These are phyloP conservation scores for Melanotaenia duboulayi DNA, from an alignment of 2,113 vertebrate species.

Conservation along the genomic window DNA sequence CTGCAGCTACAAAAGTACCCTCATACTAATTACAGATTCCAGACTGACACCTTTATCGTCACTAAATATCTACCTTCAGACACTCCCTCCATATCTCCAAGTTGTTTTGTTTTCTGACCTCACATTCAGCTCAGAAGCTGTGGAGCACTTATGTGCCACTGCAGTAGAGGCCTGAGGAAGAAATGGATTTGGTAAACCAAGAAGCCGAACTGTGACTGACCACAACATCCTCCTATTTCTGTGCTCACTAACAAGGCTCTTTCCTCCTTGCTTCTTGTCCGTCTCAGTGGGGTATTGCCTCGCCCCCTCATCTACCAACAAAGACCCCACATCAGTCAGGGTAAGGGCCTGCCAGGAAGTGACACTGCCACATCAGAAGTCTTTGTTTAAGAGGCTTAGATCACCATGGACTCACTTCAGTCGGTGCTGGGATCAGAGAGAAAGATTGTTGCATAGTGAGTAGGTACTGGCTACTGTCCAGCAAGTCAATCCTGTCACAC, in stretches of 20 bases:
- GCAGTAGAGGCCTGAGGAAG: conserved; percentile 23
- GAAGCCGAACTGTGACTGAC: conserved; percentile 31
- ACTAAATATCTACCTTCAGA: conserved; percentile 31
- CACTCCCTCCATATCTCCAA: conserved; percentile 37
- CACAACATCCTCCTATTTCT: conserved; percentile 68
- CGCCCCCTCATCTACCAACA: conserved; percentile 48
- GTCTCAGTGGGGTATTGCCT: conserved; percentile 49
- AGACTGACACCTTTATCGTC: conserved; percentile 65
- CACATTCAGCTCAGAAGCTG: conserved; percentile 22
- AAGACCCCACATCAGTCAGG: conserved; percentile 67
- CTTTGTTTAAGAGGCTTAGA: conserved; percentile 54
- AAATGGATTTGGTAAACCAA: conserved; percentile 53
- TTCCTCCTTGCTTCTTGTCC: conserved; percentile 44
- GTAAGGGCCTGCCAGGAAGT: conserved; percentile 57
- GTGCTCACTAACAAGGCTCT: conserved; percentile 57
- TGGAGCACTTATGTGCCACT: conserved; percentile 5
- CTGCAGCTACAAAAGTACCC: conserved; percentile 50
- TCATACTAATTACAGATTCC: conserved; percentile 57
- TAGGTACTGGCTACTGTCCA: conserved; percentile 60
- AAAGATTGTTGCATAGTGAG: conserved; percentile 34
- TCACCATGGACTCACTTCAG: conserved; percentile 44
- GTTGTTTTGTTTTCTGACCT: conserved; percentile 18
- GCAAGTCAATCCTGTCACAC: conserved; percentile 31
- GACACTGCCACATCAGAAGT: conserved; percentile 56
- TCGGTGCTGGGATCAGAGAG: conserved; percentile 24